phyloP scores from a whole-genome alignment of 2,888 invertebrate genomes.

The Deilephila porcellus region DNA sequence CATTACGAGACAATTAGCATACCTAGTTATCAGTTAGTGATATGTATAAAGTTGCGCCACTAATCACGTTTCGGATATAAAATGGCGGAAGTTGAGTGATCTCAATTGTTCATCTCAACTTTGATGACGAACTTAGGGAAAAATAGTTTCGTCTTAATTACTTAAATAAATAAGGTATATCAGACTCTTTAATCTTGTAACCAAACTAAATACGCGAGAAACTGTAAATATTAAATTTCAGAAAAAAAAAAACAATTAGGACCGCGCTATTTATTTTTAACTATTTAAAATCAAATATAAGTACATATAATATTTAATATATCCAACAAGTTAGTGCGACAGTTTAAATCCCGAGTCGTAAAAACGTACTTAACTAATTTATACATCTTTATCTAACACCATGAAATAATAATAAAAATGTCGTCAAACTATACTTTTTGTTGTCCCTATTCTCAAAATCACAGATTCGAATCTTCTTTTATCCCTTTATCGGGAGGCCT shows the following conservation, averaged over 20 bases:
- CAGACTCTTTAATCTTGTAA: background rate
- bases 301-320: background rate
- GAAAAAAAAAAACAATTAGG: background rate
- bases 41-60: background rate
- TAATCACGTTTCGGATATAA: slow-evolving; percentile 11
- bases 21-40: background rate
- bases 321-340: background rate
- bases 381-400: background rate
- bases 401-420: slow-evolving; percentile 14
- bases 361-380: background rate
- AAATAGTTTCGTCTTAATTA: too few relatives aligned
- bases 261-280: background rate
- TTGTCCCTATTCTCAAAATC: slow-evolving; percentile 42
- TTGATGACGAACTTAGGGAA: too few relatives aligned
- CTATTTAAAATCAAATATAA: background rate
- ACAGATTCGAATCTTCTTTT: slow-evolving; percentile 46
- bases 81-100: slow-evolving; percentile 20
- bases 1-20: background rate
- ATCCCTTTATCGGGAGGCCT: slow-evolving; percentile 47
- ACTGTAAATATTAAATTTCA: background rate
- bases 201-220: background rate
- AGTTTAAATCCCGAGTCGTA: background rate
- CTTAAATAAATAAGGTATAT: background rate
- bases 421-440: slow-evolving; percentile 21
- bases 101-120: background rate